These are phyloP conservation scores for Tiliqua scincoides DNA, from an alignment of 2,113 vertebrate genomes.

Conservation along the genomic window DNA sequence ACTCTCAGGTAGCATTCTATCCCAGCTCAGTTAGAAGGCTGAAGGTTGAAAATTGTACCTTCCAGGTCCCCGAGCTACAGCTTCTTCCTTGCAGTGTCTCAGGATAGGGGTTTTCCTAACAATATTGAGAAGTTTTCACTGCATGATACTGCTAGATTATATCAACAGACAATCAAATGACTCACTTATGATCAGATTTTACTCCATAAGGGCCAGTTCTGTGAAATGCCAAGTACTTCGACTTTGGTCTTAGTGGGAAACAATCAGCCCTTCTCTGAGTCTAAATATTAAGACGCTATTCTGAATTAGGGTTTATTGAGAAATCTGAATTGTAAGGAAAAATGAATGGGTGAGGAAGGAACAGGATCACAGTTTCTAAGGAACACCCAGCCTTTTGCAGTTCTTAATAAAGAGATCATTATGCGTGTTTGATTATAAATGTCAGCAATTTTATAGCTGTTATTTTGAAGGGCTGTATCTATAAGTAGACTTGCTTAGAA, in stretches of 20 bases:
- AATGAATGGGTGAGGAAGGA: background rate
- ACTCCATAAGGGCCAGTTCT: background rate
- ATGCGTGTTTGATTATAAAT: constrained; percentile 67
- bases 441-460: constrained; percentile 57
- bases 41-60: background rate
- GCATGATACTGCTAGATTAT: constrained; percentile 43
- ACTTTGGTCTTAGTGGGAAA: background rate
- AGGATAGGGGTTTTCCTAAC: constrained; percentile 42
- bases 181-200: constrained; percentile 32
- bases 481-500: constrained; percentile 50
- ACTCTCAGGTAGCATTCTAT: background rate
- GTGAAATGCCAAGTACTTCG: background rate
- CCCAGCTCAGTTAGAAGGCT: background rate
- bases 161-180: constrained; percentile 57
- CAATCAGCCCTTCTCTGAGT: background rate
- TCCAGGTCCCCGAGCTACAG: background rate
- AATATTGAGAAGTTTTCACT: constrained; percentile 52
- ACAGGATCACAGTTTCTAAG: constrained; percentile 29
- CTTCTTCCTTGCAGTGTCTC: background rate
- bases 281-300: background rate
- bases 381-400: constrained; percentile 50
- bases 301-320: constrained; percentile 11
- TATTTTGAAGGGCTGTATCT: constrained; percentile 29
- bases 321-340: background rate
- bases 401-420: constrained; percentile 60